These are phyloP conservation scores for Onychostoma macrolepis DNA, from an alignment of 2,113 vertebrate genomes.

Conservation along the genomic window DNA sequence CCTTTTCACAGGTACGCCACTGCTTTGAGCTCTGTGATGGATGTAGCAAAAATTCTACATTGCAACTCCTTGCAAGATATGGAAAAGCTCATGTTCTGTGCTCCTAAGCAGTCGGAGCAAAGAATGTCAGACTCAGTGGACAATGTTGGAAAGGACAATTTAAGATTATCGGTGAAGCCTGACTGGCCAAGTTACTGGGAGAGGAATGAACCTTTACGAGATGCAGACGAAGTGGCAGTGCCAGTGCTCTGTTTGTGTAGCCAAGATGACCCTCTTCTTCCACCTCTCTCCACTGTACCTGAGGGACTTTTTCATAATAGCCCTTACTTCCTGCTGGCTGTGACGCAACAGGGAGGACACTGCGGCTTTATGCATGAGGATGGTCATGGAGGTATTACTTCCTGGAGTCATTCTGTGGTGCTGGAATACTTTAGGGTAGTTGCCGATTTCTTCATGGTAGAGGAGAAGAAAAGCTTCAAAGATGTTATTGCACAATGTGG, in stretches of 20 bases:
- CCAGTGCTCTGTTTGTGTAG: constrained; percentile 87
- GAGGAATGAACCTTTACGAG: constrained; percentile 87
- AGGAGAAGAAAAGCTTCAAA: constrained; percentile 65
- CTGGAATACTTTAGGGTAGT: constrained; percentile 83
- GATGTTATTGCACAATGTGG: constrained; percentile 55
- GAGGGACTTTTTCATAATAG: constrained; percentile 83
- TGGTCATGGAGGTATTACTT: constrained; percentile 38
- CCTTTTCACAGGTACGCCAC: constrained; percentile 75
- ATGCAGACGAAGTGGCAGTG: constrained; percentile 85
- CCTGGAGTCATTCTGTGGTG: constrained; percentile 82
- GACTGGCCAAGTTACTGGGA: constrained; percentile 89
- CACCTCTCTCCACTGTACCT: constrained; percentile 71
- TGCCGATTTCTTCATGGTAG: constrained; percentile 80
- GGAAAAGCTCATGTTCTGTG: constrained; percentile 85
- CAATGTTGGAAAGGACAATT: constrained; percentile 43
- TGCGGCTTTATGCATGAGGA: constrained; percentile 77
- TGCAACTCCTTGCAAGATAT: constrained; percentile 81
- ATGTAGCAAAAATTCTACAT: constrained; percentile 70
- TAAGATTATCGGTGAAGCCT: constrained; percentile 4
- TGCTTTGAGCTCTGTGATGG: constrained; percentile 75
- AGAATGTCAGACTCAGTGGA: constrained; percentile 35
- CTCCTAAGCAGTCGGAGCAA: neutral
- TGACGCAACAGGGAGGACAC: constrained; percentile 82
- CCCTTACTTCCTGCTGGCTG: constrained; percentile 84
- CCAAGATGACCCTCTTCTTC: constrained; percentile 82